Evolutionary conservation across 2,888 invertebrate species (phyloP).

Genomic region (Troides aeacus): DNA sequence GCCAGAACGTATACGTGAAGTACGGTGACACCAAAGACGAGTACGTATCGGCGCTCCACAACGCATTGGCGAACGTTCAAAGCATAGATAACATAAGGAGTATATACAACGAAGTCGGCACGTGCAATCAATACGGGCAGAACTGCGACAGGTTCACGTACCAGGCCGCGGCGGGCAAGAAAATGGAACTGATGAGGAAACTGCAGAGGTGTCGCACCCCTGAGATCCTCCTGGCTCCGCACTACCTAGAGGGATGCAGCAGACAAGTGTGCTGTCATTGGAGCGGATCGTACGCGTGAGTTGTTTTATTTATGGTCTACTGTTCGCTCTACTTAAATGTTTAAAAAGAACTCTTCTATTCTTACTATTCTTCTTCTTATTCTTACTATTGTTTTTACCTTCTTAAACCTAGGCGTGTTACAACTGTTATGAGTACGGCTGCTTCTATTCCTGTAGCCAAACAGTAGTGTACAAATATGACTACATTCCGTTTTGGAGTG

Average conservation of each 20-base stretch:
- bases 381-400: no score
- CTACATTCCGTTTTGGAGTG: no score
- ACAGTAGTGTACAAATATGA: no score
- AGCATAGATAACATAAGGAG: slow-evolving; percentile 58
- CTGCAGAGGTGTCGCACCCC: slow-evolving; percentile 84
- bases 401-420: no score
- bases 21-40: slow-evolving; percentile 58
- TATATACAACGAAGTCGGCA: slow-evolving; percentile 50
- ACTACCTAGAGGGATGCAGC: slow-evolving; percentile 80
- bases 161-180: slow-evolving; percentile 73
- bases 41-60: slow-evolving; percentile 57
- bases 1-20: slow-evolving; percentile 49
- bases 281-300: slow-evolving; percentile 67
- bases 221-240: slow-evolving; percentile 88
- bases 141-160: slow-evolving; percentile 70
- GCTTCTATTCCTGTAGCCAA: no score
- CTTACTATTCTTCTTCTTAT: no score
- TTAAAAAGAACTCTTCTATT: no score
- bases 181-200: slow-evolving; percentile 61
- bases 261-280: slow-evolving; percentile 73
- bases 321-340: no score
- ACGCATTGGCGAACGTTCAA: slow-evolving; percentile 53
- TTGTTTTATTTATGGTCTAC: slow-evolving; percentile 22
- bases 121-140: slow-evolving; percentile 55
- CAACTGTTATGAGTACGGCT: no score